These are phyloP conservation scores for Oryctes rhinoceros DNA, from an alignment of 1,140 invertebrate genomes.

Conservation along the genomic window DNA sequence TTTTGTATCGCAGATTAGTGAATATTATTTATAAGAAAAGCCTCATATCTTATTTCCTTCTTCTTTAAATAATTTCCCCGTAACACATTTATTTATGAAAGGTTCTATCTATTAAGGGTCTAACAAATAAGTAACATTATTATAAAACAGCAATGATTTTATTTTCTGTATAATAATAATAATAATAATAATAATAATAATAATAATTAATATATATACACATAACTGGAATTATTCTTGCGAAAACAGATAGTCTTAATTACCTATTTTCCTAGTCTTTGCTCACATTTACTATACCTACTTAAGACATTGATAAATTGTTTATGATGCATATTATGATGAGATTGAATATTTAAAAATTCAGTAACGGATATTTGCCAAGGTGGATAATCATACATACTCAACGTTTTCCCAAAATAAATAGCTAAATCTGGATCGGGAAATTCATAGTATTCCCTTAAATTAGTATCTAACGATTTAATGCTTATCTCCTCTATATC, in stretches of 20 bases:
- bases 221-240: conserved; percentile 10
- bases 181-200: conserved; percentile 18
- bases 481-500: conserved; percentile 60
- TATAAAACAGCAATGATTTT: conserved; percentile 38
- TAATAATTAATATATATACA: conserved; percentile 33
- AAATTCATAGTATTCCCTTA: conserved; percentile 63
- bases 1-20: too few relatives aligned
- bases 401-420: conserved; percentile 68
- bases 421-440: conserved; percentile 74
- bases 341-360: conserved; percentile 69
- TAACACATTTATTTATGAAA: too few relatives aligned
- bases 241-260: neutral
- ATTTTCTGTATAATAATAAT: conserved; percentile 34
- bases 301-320: conserved; percentile 67
- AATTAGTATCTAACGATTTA: conserved; percentile 63
- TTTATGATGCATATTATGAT: conserved; percentile 64
- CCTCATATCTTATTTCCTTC: too few relatives aligned
- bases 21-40: too few relatives aligned
- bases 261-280: conserved; percentile 71
- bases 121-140: neutral
- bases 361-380: conserved; percentile 77
- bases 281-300: conserved; percentile 71
- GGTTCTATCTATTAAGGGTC: too few relatives aligned
- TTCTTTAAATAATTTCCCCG: too few relatives aligned
- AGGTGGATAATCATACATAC: conserved; percentile 70